Base-by-base conservation (phyloP, 2,797 vertebrate species). In the Synanceia verrucosa region DNA sequence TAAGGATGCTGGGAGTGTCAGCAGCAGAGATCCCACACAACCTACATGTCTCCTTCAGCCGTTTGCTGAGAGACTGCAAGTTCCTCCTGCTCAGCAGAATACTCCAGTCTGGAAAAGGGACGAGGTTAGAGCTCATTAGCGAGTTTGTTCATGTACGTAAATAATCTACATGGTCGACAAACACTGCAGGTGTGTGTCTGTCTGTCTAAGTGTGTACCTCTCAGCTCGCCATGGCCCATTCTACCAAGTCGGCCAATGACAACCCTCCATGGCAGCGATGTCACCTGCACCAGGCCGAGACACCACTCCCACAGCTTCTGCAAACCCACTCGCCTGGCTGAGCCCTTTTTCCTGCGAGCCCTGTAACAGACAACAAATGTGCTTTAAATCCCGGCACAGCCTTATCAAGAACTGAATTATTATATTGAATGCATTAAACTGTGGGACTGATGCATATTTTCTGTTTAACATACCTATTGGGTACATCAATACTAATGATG, bases 231-330 rank as follows among this genome's bases (percentile, higher is more conserved):
- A 0, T 99, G 98, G 52, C 98, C 98, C 93, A 99, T 96, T 84
- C 98, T 95, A 78, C 98, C 98, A 8, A 99, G 93, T n/a, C 98
- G 96, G n/a, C 98, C 98, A 79, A 99, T 97, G 62, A 99, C 98
- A 28, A 99, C 97, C 86, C 98, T 96, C 98, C 98, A 99, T 0
- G 98, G 98, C 88, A 99, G 91, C 8, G 98, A 99, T 63, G 98
- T 99, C 95, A 99, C 96, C 84, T 99, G 98, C 82, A 99, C 96
- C 71, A 99, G 94, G 60, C 97, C 94, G 61, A 98, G 69, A 87
- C 98, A 99, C 98, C 98, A 99, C 44, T 99, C 98, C 98, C 98
- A 99, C 75, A 99, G 94, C 88, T 99, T 99, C 91, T 99, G 97
- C 62, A 99, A 93, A 76, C 98, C 97, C 83, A 97, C 93, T 44